A percentile compares a stretch with the other conserved stretches of the same genome.
Evolutionary conservation across 2,888 invertebrate species (phyloP).

Genomic region (Thysanoteuthis rhombus): DNA sequence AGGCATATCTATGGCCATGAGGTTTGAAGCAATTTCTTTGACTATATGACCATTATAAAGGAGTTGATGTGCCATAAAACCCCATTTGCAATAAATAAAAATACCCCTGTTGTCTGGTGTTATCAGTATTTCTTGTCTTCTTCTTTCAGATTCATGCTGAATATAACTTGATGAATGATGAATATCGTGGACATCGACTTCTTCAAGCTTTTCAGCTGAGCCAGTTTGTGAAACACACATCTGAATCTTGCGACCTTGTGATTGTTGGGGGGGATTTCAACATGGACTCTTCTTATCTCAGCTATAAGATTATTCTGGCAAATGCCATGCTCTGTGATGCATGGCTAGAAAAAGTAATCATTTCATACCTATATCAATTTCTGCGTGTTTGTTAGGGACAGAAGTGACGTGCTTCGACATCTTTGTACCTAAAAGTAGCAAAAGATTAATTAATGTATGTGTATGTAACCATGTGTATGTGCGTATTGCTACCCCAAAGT

Average conservation of each 20-base stretch:
- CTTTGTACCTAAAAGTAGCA: background rate
- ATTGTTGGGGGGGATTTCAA: conserved; percentile 95
- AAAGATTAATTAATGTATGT: background rate
- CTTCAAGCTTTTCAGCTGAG: conserved; percentile 94
- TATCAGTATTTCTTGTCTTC: background rate
- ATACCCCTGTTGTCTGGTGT: background rate
- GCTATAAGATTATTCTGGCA: conserved; percentile 70
- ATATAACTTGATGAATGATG: conserved; percentile 83
- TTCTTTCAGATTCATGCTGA: conserved; percentile 86
- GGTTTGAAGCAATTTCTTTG: too few relatives aligned
- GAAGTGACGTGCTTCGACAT: background rate
- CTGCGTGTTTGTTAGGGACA: background rate
- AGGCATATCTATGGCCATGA: too few relatives aligned
- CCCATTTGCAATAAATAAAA: background rate
- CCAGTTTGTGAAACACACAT: conserved; percentile 90
- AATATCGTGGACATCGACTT: conserved; percentile 89
- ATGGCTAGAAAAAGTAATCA: conserved; percentile 61
- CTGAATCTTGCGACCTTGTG: conserved; percentile 78
- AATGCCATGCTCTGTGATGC: conserved; percentile 62
- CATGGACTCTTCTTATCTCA: conserved; percentile 82
- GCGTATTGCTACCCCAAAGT: too few relatives aligned
- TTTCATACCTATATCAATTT: background rate
- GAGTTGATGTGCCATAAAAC: background rate
- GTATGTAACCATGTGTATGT: background rate
- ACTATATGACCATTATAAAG: background rate